Evolutionary conservation across 2,797 vertebrate genomes (phyloP).

Genomic region (Sciurus vulgaris): DNA sequence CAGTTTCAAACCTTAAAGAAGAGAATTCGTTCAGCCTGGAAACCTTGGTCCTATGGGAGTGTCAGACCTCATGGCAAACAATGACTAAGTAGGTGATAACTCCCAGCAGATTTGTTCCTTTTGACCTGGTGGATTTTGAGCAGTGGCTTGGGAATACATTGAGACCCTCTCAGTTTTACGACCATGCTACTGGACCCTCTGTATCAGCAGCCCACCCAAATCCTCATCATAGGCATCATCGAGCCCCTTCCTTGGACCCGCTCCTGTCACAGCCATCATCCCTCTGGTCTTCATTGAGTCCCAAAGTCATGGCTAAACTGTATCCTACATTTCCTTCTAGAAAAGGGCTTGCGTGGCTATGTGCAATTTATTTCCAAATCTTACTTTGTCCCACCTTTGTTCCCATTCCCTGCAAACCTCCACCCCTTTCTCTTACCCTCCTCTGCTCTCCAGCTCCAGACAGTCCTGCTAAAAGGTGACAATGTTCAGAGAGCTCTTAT

Average conservation of each 20-base stretch:
- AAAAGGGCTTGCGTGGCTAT: not conserved
- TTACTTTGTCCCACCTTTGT: not conserved
- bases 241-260: not conserved
- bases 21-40: not conserved
- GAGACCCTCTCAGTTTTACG: not conserved
- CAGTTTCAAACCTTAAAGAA: not conserved
- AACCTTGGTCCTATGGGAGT: not conserved
- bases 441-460: not conserved
- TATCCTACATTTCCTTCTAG: not conserved
- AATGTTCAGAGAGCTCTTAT: not conserved
- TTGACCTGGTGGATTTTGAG: not conserved
- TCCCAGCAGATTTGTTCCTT: not conserved
- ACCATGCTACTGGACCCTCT: fast-evolving
- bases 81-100: not conserved
- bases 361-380: not conserved
- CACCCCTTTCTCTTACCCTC: not conserved
- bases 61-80: not conserved
- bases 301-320: not conserved
- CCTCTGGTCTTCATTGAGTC: not conserved
- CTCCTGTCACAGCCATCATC: not conserved
- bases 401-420: fast-evolving
- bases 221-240: fast-evolving
- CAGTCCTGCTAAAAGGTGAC: not conserved
- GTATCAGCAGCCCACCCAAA: not conserved
- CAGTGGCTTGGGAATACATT: not conserved